These are phyloP conservation scores for Raja brachyura DNA, from an alignment of 2,113 vertebrate species.

Conservation along the genomic window DNA sequence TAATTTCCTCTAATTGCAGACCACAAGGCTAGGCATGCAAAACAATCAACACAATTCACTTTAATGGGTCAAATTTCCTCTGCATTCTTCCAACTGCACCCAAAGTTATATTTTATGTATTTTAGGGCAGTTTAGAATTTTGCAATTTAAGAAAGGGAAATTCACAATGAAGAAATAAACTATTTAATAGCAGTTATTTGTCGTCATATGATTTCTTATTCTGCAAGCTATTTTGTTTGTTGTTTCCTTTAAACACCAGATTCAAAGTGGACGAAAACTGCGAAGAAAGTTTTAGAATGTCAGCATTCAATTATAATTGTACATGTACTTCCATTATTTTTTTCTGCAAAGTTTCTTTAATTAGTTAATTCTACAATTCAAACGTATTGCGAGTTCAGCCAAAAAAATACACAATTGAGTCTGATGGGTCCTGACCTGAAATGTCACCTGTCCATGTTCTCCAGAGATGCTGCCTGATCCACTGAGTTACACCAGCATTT, in stretches of 20 bases:
- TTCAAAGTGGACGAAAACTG: neutral
- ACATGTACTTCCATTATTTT: neutral
- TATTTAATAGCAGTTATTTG: constrained; percentile 4
- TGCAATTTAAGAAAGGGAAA: neutral
- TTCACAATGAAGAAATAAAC: neutral
- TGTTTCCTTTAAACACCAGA: neutral
- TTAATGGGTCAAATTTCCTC: neutral
- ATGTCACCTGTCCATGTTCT: too few relatives aligned
- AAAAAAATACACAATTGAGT: too few relatives aligned
- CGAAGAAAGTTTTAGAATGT: neutral
- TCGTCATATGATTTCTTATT: constrained; percentile 3
- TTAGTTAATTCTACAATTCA: neutral
- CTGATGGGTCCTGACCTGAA: too few relatives aligned
- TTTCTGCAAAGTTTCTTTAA: neutral
- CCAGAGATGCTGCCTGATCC: too few relatives aligned
- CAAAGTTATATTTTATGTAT: neutral
- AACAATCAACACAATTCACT: constrained; percentile 11
- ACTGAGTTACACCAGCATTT: too few relatives aligned
- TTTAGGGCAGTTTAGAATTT: constrained; percentile 9
- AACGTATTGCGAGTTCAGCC: neutral
- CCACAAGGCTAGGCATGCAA: neutral
- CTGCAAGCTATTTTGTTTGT: neutral
- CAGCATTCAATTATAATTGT: neutral
- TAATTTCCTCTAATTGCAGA: constrained; percentile 33
- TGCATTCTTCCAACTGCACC: neutral